Base-by-base conservation (phyloP, 2,888 invertebrate species). In the Chirona hameri region DNA sequence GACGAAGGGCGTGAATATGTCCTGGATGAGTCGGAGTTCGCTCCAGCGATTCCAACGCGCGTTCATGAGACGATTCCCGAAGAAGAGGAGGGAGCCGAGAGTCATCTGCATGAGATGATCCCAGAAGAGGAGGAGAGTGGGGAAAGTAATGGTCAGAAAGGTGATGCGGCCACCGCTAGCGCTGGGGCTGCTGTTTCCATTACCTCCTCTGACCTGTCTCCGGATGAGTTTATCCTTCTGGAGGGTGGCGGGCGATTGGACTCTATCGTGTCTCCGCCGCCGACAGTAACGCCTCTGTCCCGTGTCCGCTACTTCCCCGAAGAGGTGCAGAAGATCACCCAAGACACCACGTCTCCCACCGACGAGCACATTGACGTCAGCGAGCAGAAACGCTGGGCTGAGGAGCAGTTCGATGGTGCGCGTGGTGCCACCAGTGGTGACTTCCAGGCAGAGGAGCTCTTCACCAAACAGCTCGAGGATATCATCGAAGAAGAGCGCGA, bases 341-440 rank as follows among this genome's bases (percentile, higher is more conserved):
- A 76, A 7, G 76, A 76, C 10, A 29, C 69, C 31, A 15, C 18
- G 46, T 46, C 76, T 18, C 31, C 76, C 65, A n/a, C 60, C 24
- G 60, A 21, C 24, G 24, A 60, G 24, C 18, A 65, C 27, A 65
- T 65, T n/a, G 65, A 65, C 65, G 65, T 65, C 65, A 65, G 84
- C 69, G 85, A 85, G 82, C 84, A 94, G 83, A 94, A 94, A 86
- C 93, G 94, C 83, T 96, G 96, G 96, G 93, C 95, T 82, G 95
- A 95, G 89, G 95, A 95, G 92, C 95, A 96, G 85, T 93, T 94
- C 87, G 93, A 94, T 88, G 93, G 93, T 81, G 93, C 81, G 85
- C 80, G 84, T 87, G 83, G 84, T 87, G 55, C 52, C 79, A n/a
- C 92, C 81, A 86, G 88, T 12, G 87, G 82, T 87, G 81, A 86